Evolutionary conservation across 1,140 invertebrate genomes (phyloP), one percentile per base, ranked within the genome.

Genomic region (Parapsyche elsis): DNA sequence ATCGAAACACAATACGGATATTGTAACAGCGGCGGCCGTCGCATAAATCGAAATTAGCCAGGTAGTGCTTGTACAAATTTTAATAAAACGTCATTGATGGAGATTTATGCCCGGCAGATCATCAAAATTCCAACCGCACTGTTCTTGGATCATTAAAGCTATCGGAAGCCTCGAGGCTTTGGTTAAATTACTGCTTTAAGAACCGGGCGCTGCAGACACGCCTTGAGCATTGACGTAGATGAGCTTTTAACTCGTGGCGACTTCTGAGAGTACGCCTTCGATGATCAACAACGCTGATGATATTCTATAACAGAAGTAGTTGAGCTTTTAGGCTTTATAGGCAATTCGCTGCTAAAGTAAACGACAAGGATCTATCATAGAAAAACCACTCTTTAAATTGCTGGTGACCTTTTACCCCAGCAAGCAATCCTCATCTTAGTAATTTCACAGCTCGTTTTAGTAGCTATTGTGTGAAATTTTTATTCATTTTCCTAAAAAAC

Each of bases 121-220:
- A 26, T 67, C 64, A 67, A 26, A 26, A 67, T 67, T 67, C 64
- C 24, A 5, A 24, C 64, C 1, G 5, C 16, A 67, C 16, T 30
- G 12, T 23, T 73, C 23, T 73, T 30, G 38, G 23, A 23, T 73
- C 71, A 73, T 73, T 73, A 73, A 73, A 5, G 24, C 1, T n/a
- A 23, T n/a, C 71, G n/a, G 71, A 45, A 73, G 71, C 26, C 71
- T 23, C 4, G 30, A 30, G 38, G 26, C 71, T n/a, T n/a, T 10
- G 1, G 71, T 23, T 45, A 73, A 73, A 73, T 73, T 73, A 73
- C 64, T 70, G 10, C 53, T 59, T 49, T 38, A 38, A 38, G 16
- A 75, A 53, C 10, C 14, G 44, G 10, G 21, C 19, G 71, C 45
- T n/a, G 5, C 44, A 53, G 71, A 16, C 71, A 53, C 71, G 46